phyloP scores from a whole-genome alignment of 2,888 invertebrate genomes.

The Cylloceria caligata region DNA sequence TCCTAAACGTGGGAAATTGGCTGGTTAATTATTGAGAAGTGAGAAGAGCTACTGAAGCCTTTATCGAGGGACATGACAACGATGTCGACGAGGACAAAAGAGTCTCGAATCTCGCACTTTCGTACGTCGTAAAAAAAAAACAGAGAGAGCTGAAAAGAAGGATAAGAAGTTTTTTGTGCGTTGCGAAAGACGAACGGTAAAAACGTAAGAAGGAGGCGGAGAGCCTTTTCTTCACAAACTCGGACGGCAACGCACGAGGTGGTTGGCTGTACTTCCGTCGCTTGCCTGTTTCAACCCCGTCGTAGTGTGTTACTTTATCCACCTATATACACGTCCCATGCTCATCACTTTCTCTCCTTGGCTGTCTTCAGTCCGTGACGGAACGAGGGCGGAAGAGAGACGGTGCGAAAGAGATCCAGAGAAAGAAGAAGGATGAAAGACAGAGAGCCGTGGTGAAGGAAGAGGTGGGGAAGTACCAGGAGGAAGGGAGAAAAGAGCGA shows the following conservation, averaged over 20 bases:
- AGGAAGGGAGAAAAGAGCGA: constrained; percentile 78
- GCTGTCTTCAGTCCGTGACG: constrained; percentile 79
- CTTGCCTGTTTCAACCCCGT: constrained; percentile 1
- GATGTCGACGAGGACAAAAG: neutral
- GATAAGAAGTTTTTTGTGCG: constrained; percentile 12
- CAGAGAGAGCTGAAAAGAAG: neutral
- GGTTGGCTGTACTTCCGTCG: constrained; percentile 21
- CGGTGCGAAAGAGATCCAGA: constrained; percentile 36
- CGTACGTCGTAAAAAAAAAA: neutral
- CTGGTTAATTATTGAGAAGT: neutral
- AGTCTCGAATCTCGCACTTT: neutral
- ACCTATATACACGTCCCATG: constrained; percentile 63
- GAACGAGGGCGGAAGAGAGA: constrained; percentile 82
- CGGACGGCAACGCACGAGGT: constrained; percentile 16
- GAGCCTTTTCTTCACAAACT: constrained; percentile 22
- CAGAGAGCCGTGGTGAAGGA: constrained; percentile 32
- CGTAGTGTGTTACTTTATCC: constrained; percentile 34
- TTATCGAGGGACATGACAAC: neutral
- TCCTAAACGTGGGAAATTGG: neutral
- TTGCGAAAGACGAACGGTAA: constrained; percentile 6
- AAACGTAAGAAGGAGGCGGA: neutral
- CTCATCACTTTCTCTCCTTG: constrained; percentile 76
- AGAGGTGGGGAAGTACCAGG: constrained; percentile 71
- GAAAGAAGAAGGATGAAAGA: constrained; percentile 73
- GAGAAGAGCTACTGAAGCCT: neutral